Evolutionary conservation across 2,113 vertebrate genomes (phyloP).

Genomic region (Vimba vimba): DNA sequence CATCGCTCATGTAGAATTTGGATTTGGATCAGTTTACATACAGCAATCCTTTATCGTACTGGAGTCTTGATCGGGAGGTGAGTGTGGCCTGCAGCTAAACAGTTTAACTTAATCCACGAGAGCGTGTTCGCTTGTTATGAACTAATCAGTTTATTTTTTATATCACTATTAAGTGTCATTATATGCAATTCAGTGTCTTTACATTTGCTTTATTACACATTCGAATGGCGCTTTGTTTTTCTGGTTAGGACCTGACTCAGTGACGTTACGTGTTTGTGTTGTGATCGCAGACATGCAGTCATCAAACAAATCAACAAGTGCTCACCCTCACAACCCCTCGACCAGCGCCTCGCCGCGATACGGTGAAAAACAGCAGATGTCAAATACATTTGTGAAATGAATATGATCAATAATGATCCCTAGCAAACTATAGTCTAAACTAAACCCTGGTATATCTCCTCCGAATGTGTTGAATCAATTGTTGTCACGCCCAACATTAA

Average conservation of each 20-base stretch:
- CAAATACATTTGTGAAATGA: neutral
- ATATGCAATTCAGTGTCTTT: neutral
- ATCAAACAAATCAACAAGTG: neutral
- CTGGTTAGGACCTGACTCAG: neutral
- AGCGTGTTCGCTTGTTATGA: neutral
- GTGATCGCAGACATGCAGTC: slow-evolving; percentile 17
- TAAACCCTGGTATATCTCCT: neutral
- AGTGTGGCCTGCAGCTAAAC: slow-evolving; percentile 17
- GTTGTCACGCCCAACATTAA: neutral
- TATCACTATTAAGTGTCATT: neutral
- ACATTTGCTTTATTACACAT: neutral
- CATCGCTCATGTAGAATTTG: neutral
- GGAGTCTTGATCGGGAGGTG: neutral
- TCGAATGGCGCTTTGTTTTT: neutral
- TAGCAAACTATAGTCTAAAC: neutral
- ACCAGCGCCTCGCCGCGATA: slow-evolving; percentile 13
- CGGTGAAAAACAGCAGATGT: neutral
- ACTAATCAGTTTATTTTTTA: neutral
- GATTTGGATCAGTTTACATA: neutral
- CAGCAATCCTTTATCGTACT: neutral
- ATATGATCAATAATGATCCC: neutral
- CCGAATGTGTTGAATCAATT: neutral
- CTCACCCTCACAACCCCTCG: neutral
- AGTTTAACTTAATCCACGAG: neutral
- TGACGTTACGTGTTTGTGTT: neutral